Conservation (phyloP, 2,797 vertebrate species). For the Erithacus rubecula region DNA sequence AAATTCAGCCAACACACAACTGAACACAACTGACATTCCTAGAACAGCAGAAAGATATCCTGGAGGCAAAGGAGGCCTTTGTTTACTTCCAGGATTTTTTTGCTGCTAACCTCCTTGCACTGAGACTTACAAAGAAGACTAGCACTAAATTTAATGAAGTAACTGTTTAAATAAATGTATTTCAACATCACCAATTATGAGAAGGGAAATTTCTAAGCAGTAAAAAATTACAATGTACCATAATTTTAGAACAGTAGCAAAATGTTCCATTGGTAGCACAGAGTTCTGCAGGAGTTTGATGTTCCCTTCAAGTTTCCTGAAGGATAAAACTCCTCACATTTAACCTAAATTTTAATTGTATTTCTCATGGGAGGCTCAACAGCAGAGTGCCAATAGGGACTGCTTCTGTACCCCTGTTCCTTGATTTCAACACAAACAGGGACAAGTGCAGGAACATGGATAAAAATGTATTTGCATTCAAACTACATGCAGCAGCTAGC, state of each 20-base stretch:
- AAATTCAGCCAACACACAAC: not conserved
- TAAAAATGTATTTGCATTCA: not conserved
- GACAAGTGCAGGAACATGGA: not conserved
- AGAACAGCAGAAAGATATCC: not conserved
- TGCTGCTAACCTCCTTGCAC: not conserved
- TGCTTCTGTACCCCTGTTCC: not conserved
- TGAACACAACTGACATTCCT: not conserved
- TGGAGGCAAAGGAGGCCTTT: slow-evolving; percentile 25
- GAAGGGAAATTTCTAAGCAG: not conserved
- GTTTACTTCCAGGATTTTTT: not conserved
- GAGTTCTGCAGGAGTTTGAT: not conserved
- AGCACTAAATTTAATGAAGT: not conserved
- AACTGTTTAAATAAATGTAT: not conserved
- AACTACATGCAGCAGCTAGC: not conserved
- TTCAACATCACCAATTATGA: not conserved
- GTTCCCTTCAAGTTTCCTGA: not conserved
- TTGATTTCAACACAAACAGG: not conserved
- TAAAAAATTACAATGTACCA: not conserved
- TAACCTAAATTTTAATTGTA: not conserved
- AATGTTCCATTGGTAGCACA: not conserved
- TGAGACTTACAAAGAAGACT: not conserved
- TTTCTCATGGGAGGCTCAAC: not conserved
- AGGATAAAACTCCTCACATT: not conserved
- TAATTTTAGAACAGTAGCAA: not conserved
- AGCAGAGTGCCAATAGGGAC: not conserved